phyloP scores from a whole-genome alignment of 2,888 invertebrate genomes.

The Germaria angustata region DNA sequence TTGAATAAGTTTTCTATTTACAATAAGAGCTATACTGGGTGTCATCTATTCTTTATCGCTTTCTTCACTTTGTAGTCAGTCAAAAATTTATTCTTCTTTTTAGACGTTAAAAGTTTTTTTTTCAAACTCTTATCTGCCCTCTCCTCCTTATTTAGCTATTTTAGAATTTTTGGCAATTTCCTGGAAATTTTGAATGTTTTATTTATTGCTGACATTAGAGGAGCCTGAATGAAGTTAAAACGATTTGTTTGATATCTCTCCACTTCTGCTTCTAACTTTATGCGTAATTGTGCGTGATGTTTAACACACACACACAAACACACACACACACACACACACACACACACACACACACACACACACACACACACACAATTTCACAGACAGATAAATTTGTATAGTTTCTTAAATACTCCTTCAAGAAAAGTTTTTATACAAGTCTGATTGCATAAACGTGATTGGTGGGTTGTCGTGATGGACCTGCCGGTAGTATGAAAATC shows the following conservation, averaged over 20 bases:
- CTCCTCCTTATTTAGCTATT: neutral
- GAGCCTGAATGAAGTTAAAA: constrained; percentile 55
- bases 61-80: too few species aligned
- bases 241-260: constrained; percentile 54
- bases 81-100: too few species aligned
- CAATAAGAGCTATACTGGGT: too few species aligned
- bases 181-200: constrained; percentile 57
- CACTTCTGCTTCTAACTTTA: neutral
- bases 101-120: neutral
- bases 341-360: neutral
- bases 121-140: neutral
- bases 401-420: neutral
- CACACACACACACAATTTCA: neutral
- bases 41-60: too few species aligned
- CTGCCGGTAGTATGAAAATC: neutral
- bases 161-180: constrained; percentile 37
- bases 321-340: neutral
- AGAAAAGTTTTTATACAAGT: neutral
- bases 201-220: constrained; percentile 60
- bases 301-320: neutral
- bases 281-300: neutral
- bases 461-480: neutral
- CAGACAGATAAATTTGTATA: neutral
- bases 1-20: too few species aligned
- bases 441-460: neutral